A percentile compares a stretch with the other conserved stretches of the same genome.
Conservation (phyloP, 2,888 invertebrate genomes). For the Cantharis nigra region DNA sequence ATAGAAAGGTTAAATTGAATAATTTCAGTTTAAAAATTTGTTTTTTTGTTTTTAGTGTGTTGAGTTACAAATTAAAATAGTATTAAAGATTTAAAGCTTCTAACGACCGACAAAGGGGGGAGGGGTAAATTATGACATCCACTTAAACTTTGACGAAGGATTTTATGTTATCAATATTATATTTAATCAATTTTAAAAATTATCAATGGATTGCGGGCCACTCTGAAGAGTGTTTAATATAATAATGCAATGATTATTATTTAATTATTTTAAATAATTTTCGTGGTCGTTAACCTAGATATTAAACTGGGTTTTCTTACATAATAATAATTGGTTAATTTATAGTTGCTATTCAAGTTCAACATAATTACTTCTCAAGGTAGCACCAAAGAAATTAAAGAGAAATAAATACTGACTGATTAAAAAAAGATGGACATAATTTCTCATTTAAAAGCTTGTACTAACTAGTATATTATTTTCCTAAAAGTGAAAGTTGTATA, state of each 20-base stretch:
- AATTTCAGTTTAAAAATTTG: not conserved
- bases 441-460: not conserved
- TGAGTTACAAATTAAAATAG: too few species aligned
- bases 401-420: not conserved
- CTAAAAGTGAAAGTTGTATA: conserved; percentile 13
- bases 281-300: not conserved
- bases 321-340: not conserved
- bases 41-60: not conserved
- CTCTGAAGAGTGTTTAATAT: not conserved
- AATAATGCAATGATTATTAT: not conserved
- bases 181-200: too few species aligned
- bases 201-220: not conserved
- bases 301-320: not conserved
- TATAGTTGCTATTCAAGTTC: not conserved
- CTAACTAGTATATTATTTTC: conserved; percentile 6
- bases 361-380: not conserved
- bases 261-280: not conserved
- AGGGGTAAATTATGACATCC: too few species aligned
- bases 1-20: not conserved
- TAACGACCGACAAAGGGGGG: too few species aligned
- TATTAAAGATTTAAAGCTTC: too few species aligned
- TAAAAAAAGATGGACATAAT: not conserved
- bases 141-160: too few species aligned
- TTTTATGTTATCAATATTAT: too few species aligned
- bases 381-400: not conserved